Base-by-base conservation (phyloP, 2,888 invertebrate genomes). In the Rhimphoctona megacephalus region DNA sequence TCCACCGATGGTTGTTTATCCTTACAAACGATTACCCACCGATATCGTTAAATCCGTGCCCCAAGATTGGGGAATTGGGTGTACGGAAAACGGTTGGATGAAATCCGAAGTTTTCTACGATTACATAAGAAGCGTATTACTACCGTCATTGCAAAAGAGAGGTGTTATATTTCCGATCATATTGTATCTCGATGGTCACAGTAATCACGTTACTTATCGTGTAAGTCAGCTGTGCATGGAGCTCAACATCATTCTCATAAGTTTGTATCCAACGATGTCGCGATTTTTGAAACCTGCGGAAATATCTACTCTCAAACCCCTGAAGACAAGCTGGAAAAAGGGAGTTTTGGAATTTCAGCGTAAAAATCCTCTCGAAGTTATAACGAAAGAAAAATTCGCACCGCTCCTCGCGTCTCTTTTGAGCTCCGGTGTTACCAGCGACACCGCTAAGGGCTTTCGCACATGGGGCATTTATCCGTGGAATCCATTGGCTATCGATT, bases 71-170 rank as follows among this genome's bases (percentile, higher is more conserved):
- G 93, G 94, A 3, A 89, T 94, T 22, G 94, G 93, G 0, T 81
- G 90, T 9, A 92, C 92, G 49, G 93, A 94, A 14, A 93, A 90
- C 78, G 94, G 94, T 5, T 94, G 94, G 94, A 94, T 94, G 94
- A 94, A 92, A 36, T 73, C 91, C 0, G 93, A 94, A 61, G 43
- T 93, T 14, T 94, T 94, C 87, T 91, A 90, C 83, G 93, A 94
- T 76, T 94, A 94, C 81, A 92, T 94, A 36, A 88, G 90, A 36
- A 92, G 91, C 85, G 89, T 92, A 9, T 87, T 93, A 22, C 84
- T 92, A 89, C 92, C 92, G 8, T 87, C 89, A 82, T 84, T 94
- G 83, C 90, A 90, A 11, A 89, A 85, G 69, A 81, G 83, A 79
- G 83, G 87, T 2, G 85, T 88, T 79, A 81, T 72, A 83, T 92